These are phyloP conservation scores for Diogma glabrata DNA, from an alignment of 2,888 invertebrate genomes.

Conservation along the genomic window DNA sequence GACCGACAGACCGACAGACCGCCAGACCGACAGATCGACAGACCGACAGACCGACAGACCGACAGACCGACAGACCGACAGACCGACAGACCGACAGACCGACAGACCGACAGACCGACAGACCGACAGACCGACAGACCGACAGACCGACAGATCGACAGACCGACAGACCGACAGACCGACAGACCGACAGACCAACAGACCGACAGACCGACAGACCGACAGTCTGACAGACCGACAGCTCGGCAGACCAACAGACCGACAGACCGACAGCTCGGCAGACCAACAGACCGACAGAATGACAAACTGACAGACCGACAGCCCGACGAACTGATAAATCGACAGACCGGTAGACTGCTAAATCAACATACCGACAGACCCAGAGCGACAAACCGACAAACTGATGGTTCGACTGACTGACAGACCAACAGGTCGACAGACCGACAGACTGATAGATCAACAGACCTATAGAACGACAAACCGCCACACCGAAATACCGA, in stretches of 20 bases:
- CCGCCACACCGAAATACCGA: neutral
- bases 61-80: neutral
- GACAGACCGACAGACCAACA: neutral
- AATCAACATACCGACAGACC: neutral
- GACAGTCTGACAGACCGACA: neutral
- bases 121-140: neutral
- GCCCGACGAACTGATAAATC: neutral
- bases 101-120: neutral
- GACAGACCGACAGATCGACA: neutral
- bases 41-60: neutral
- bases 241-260: neutral
- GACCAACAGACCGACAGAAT: neutral
- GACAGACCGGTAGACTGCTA: neutral
- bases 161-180: neutral
- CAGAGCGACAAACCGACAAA: neutral
- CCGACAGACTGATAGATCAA: neutral
- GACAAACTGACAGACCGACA: slow-evolving; percentile 10
- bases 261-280: neutral
- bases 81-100: neutral
- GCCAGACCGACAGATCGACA: neutral
- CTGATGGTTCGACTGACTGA: neutral
- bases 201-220: neutral
- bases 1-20: neutral
- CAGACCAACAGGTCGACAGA: neutral
- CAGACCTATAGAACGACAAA: neutral